A percentile compares a stretch with the other conserved stretches of the same genome.
These are phyloP conservation scores for Antedon mediterranea DNA, from an alignment of 53 echinoderm and acorn worm species.

Conservation along the genomic window DNA sequence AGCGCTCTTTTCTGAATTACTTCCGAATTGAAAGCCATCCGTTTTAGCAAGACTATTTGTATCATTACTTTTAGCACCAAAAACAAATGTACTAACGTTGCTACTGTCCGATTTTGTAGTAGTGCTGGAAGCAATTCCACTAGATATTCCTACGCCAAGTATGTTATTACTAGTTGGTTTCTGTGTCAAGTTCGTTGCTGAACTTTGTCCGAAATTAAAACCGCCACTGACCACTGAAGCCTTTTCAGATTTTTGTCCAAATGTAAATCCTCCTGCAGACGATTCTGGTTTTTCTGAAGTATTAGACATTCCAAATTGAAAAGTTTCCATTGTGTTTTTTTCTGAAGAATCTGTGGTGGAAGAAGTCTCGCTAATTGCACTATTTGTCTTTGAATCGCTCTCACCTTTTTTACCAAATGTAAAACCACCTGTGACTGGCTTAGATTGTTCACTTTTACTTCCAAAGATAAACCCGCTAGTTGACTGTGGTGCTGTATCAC, in stretches of 20 bases:
- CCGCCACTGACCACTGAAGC: conserved; percentile 8
- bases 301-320: not conserved
- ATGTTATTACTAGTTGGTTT: not conserved
- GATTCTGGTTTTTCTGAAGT: not conserved
- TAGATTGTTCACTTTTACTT: too few relatives aligned
- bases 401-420: not conserved
- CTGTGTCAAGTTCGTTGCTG: not conserved
- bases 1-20: not conserved
- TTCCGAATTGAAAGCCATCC: not conserved
- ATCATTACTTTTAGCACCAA: not conserved
- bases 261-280: not conserved
- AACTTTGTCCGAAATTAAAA: conserved; percentile 23
- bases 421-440: not conserved
- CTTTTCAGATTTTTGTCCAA: conserved; percentile 1
- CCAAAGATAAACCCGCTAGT: too few relatives aligned
- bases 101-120: not conserved
- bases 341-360: not conserved
- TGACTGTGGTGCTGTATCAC: not conserved
- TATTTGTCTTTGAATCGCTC: not conserved
- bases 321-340: not conserved
- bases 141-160: not conserved
- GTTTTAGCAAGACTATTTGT: not conserved
- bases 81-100: not conserved
- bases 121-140: conserved; percentile 16
- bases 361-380: not conserved